Evolutionary conservation across 2,888 invertebrate species (phyloP), one percentile per base, ranked within the genome.

Genomic region (Euplexia lucipara): DNA sequence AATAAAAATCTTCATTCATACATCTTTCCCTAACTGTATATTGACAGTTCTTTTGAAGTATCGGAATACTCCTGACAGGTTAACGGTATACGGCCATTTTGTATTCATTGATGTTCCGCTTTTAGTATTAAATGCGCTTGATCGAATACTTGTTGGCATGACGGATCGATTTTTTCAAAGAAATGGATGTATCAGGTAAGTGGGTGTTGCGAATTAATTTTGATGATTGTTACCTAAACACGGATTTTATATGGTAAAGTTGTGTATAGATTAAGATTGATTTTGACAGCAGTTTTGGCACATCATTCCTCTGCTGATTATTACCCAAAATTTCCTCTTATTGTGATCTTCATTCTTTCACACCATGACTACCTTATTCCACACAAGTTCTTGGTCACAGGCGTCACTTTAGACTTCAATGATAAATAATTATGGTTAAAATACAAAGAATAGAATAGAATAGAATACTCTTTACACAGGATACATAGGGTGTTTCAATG

Each of bases 171-270:
- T 71, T 65, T 44, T 63, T 34, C 42, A 2, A 48, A 59, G 47
- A 53, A 70, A 61, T 57, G 49, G 70, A 64, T 79, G 64, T 51
- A 72, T 76, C 70, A 44, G 44, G 47, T 53, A 64, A 72, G 60
- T 75, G 73, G 77, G 78, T 80, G 82, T 82, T 80, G 78, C 84
- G 71, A 85, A 86, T 85, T 79, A 78, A 83, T 85, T 83, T 59
- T 51, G 52, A 22, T 42, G 42, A 77, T 65, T 69, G 60, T 72
- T 69, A 73, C 75, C 65, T 72, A 65, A 75, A 69, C 73, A 81
- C 75, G 62, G 44, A 71, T 63, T 71, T 41, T 22, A 14, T 12
- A 14, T 18, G 34, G 18, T 44, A 26, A 30, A 22, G 26, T 42
- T 73, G 26, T 39, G 16, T 6, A n/a, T 14, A 56, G 26, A 39